phyloP scores from a whole-genome alignment of 1,140 invertebrate genomes.

The Tenebrio molitor region DNA sequence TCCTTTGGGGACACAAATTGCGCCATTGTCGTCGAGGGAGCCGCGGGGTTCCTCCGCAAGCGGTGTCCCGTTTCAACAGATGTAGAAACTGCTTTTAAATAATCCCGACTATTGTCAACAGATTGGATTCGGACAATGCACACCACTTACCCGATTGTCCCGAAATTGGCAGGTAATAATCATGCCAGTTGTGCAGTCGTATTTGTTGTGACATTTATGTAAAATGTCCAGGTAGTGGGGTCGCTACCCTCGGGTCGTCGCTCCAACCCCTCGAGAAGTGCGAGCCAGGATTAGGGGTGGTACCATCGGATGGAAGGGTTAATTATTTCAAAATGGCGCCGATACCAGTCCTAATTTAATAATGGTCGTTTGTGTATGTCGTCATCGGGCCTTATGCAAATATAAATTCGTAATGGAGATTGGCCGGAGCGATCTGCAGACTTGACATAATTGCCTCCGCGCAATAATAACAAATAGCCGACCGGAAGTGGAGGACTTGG shows the following conservation, averaged over 20 bases:
- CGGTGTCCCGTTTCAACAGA: constrained; percentile 47
- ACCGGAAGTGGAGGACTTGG: background rate
- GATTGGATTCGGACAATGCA: constrained; percentile 39
- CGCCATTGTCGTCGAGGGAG: constrained; percentile 44
- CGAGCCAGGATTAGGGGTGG: constrained; percentile 11
- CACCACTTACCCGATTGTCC: constrained; percentile 47
- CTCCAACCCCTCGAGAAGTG: background rate
- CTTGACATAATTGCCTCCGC: constrained; percentile 26
- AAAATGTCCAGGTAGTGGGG: constrained; percentile 33
- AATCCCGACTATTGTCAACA: constrained; percentile 41
- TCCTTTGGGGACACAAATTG: constrained; percentile 48
- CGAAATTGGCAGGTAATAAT: constrained; percentile 49
- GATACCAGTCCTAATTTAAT: constrained; percentile 34
- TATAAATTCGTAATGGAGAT: constrained; percentile 40
- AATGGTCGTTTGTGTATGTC: constrained; percentile 39
- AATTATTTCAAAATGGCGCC: constrained; percentile 45
- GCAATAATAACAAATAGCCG: constrained; percentile 14
- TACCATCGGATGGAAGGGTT: constrained; percentile 31
- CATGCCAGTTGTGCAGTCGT: constrained; percentile 37
- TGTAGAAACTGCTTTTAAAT: constrained; percentile 46
- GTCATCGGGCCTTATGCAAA: constrained; percentile 40
- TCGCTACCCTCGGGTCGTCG: constrained; percentile 2
- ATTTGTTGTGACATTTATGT: constrained; percentile 51
- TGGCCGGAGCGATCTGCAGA: constrained; percentile 14
- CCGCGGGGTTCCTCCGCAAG: constrained; percentile 1